These are phyloP conservation scores for Arenicola marina DNA, from an alignment of 2,888 invertebrate species.

Conservation along the genomic window DNA sequence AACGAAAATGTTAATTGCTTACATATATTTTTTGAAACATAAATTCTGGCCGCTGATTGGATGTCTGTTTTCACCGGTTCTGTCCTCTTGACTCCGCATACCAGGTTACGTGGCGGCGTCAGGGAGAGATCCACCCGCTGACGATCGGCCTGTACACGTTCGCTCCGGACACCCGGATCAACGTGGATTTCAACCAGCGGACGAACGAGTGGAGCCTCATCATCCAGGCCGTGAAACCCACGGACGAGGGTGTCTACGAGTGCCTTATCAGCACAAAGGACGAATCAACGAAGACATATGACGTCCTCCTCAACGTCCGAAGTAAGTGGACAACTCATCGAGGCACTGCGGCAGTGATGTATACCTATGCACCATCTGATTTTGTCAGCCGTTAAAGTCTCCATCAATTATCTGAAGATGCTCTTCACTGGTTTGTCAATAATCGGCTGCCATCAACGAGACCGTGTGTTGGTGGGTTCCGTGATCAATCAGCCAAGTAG, in stretches of 20 bases:
- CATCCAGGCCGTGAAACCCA: slow-evolving; percentile 20
- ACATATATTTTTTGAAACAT: too few relatives aligned
- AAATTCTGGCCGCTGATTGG: too few relatives aligned
- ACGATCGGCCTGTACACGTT: slow-evolving; percentile 26
- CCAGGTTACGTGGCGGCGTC: slow-evolving; percentile 24
- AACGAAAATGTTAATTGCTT: too few relatives aligned
- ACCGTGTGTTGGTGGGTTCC: too few relatives aligned
- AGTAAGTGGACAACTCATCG: slow-evolving; percentile 17
- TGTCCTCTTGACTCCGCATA: too few relatives aligned
- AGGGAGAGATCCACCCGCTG: slow-evolving; percentile 16
- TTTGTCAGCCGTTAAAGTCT: too few relatives aligned
- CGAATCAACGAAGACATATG: background rate
- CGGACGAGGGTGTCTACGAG: slow-evolving; percentile 26
- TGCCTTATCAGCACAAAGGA: slow-evolving; percentile 24
- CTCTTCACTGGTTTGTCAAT: too few relatives aligned
- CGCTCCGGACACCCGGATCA: slow-evolving; percentile 19
- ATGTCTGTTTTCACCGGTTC: too few relatives aligned
- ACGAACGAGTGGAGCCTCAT: slow-evolving; percentile 25
- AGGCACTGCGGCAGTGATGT: background rate
- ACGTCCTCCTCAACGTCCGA: slow-evolving; percentile 27
- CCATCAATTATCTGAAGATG: too few relatives aligned
- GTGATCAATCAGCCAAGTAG: too few relatives aligned
- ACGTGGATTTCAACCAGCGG: slow-evolving; percentile 23
- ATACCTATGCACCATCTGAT: background rate
- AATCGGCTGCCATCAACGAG: too few relatives aligned